phyloP scores from a whole-genome alignment of 2,797 vertebrate species.

The Crenuchus spilurus region DNA sequence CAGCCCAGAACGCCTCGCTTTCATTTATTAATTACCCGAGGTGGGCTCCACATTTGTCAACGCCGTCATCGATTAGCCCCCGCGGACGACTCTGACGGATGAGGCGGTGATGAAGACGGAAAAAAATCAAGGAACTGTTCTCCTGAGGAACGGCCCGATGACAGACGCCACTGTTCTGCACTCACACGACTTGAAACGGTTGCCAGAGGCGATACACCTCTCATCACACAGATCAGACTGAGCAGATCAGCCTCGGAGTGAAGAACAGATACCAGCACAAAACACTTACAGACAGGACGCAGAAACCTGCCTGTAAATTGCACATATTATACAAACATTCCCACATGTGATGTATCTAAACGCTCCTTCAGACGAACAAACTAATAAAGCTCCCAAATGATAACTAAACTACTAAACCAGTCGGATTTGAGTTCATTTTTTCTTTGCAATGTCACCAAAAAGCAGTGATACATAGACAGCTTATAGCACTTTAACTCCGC shows the following conservation, averaged over 20 bases:
- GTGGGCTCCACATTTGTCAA: conserved; percentile 70
- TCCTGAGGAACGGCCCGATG: conserved; percentile 69
- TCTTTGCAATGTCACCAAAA: too few relatives aligned
- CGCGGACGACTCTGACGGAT: conserved; percentile 72
- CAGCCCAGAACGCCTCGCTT: conserved; percentile 61
- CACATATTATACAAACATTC: too few relatives aligned
- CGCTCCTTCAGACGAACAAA: too few relatives aligned
- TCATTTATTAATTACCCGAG: conserved; percentile 74
- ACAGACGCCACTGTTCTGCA: conserved; percentile 72
- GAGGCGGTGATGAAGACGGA: conserved; percentile 71
- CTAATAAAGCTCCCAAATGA: too few relatives aligned
- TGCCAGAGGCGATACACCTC: conserved; percentile 75
- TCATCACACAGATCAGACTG: conserved; percentile 77
- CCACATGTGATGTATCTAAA: too few relatives aligned
- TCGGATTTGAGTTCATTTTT: too few relatives aligned
- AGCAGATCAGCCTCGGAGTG: conserved; percentile 48
- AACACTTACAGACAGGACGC: background rate
- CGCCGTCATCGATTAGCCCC: conserved; percentile 63
- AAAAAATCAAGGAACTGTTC: conserved; percentile 73
- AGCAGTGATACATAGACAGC: too few relatives aligned
- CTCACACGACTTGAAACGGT: conserved; percentile 75
- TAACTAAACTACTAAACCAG: too few relatives aligned
- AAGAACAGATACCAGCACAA: conserved; percentile 35
- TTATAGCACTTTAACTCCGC: too few relatives aligned
- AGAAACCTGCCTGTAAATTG: too few relatives aligned